Evolutionary conservation across 2,888 invertebrate species (phyloP), one percentile per base, ranked within the genome.

Genomic region (Cheilosia impressa): DNA sequence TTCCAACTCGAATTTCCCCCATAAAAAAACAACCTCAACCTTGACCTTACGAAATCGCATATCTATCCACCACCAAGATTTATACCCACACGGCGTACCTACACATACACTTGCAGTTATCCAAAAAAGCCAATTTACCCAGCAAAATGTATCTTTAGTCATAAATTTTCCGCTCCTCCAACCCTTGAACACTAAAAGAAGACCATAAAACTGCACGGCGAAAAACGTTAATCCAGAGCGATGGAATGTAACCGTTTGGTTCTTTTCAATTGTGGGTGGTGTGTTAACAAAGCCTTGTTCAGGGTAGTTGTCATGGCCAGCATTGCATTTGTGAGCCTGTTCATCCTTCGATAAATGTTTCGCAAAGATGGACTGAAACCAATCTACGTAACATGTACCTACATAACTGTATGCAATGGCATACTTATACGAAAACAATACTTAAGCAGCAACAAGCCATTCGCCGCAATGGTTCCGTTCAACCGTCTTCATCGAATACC

Each of bases 61-160:
- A 45, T 17, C 5, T 7, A 45, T 43, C 43, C 55, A 22, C 27
- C 43, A 17, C 15, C n/a, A 55, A 45, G 55, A 68, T 57, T 57
- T 68, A 57, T 34, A 9, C 22, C 13, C 17, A 34, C 57, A 55
- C 55, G 2, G 22, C 22, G 34, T 9, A 10, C 13, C 3, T 13
- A 43, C 50, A 71, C 17, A 38, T 7, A 50, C 15, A 9, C 15
- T 27, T 60, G 58, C 75, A 58, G 43, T 45, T 43, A 34, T 63
- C 41, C 15, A 41, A 65, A 62, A 62, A 17, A 62, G 55, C 63
- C 71, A 78, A 78, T 63, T 71, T 71, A 57, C 55, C 19, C 19
- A 50, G 27, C n/a, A 41, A 69, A 62, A 55, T 55, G 47, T 69
- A 78, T 69, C 63, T 71, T 31, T 41, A 38, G 41, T 63, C 63